A percentile compares a stretch with the other conserved stretches of the same genome.
Conservation (phyloP, 1,140 invertebrate species). For the Berghia stephanieae region DNA sequence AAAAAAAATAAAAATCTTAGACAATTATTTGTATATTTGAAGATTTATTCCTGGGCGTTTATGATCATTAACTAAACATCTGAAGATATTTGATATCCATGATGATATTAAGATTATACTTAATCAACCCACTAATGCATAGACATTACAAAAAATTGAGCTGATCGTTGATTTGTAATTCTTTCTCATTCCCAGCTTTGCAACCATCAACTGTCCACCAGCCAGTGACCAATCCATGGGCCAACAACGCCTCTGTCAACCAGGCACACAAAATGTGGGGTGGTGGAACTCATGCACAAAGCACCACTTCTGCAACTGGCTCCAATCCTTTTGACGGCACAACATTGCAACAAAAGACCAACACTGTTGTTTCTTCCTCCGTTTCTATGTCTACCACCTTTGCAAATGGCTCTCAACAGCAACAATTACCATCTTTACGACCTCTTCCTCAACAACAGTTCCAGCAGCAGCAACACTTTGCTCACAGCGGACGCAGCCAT, state of each 20-base stretch:
- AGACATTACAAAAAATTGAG: neutral
- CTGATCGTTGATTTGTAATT: neutral
- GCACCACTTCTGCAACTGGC: conserved; percentile 62
- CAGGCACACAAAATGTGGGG: neutral
- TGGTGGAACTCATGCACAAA: conserved; percentile 74
- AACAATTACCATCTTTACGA: conserved; percentile 30
- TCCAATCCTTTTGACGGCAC: conserved; percentile 44
- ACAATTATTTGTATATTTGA: no score
- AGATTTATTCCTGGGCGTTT: no score
- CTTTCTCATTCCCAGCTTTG: neutral
- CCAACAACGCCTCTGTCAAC: conserved; percentile 23
- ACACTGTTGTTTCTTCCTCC: conserved; percentile 42
- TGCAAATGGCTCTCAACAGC: conserved; percentile 32
- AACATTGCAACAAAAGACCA: conserved; percentile 32
- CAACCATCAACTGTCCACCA: conserved; percentile 29
- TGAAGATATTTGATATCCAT: no score
- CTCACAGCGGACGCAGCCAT: conserved; percentile 72
- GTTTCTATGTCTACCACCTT: conserved; percentile 31
- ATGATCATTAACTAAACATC: no score
- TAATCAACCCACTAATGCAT: no score
- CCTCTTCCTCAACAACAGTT: conserved; percentile 28
- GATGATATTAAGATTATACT: no score
- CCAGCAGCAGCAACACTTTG: conserved; percentile 38
- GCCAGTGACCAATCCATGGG: conserved; percentile 54
- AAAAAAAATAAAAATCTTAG: no score